Base-by-base conservation (phyloP, 2,888 invertebrate species). In the Trichopria drosophilae region DNA sequence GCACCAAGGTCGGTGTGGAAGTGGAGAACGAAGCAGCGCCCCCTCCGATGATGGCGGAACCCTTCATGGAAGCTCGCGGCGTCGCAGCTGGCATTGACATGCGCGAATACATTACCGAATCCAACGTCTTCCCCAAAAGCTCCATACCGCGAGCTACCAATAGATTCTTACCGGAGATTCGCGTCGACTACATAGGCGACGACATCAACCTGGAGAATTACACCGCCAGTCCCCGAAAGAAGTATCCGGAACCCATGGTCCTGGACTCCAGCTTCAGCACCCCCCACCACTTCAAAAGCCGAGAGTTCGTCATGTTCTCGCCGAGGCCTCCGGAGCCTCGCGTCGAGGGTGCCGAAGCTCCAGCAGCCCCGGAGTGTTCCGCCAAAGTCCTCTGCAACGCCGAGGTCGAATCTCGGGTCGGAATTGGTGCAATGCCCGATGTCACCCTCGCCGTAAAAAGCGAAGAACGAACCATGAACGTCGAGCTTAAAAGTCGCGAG, bases 1-100 rank as follows among this genome's bases (percentile, higher is more conserved):
- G 79, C 72, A 83, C 85, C 52, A 85, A 84, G 66, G 82, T 83
- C 75, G 81, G 81, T 1, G 79, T 81, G 4, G 84, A 86, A 58
- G 80, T 81, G 37, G 85, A 86, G 60, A 84, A 84, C 66, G 81
- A 84, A 35, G 80, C 81, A 1, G 81, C 80, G 0, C 79, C 77
- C 7, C 57, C 60, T 4, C 39, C 62, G 6, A 52, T 53, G 4
- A 29, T 52, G 3, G 52, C 58, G 6, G 60, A 62, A 37, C 54
- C 62, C 22, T 64, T 52, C 41, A 51, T 56, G 28, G 66, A 66
- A 48, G 32, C 48, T 2, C 61, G 64, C 6, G 65, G 65, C 28
- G 49, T 58, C 15, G 55, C 57, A 35, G 55, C 55, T 5, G 72
- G 74, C 34, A 66, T 72, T 49, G 72, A 74, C 56, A 65, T 67